phyloP scores from a whole-genome alignment of 2,797 vertebrate species.

The Avahi laniger region DNA sequence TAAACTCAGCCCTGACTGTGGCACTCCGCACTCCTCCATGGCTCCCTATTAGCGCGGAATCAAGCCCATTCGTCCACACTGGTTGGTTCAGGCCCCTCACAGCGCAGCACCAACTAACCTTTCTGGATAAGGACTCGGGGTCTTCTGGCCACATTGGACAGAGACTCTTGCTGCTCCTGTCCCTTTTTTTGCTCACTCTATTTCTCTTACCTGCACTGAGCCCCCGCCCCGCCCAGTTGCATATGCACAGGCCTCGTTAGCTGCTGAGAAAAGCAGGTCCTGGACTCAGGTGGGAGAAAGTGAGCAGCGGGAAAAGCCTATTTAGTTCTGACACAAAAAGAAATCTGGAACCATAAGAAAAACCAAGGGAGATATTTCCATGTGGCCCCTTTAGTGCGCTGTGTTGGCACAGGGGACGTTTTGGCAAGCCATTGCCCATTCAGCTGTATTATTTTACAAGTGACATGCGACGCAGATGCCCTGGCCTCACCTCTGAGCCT shows the following conservation, averaged over 20 bases:
- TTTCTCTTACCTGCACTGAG: neutral
- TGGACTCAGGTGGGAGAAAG: no score
- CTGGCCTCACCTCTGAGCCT: no score
- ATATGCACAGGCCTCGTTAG: neutral
- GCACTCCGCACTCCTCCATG: fast-evolving
- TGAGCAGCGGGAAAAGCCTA: neutral
- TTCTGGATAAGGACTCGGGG: neutral
- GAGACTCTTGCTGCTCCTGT: neutral
- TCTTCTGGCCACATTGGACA: fast-evolving
- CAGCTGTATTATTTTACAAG: neutral
- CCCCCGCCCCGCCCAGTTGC: fast-evolving
- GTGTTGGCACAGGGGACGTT: fast-evolving
- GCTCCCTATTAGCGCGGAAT: fast-evolving
- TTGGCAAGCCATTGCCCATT: no score
- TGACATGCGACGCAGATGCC: fast-evolving
- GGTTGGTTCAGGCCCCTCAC: fast-evolving
- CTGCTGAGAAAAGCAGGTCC: no score
- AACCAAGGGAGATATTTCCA: fast-evolving
- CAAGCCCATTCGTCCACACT: fast-evolving
- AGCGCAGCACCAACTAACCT: fast-evolving
- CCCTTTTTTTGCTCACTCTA: fast-evolving
- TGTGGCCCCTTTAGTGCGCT: fast-evolving
- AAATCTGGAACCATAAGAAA: neutral
- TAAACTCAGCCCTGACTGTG: fast-evolving
- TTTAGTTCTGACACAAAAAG: neutral